phyloP scores from a whole-genome alignment of 2,113 vertebrate genomes.

The Brachypodius melanocephalos region DNA sequence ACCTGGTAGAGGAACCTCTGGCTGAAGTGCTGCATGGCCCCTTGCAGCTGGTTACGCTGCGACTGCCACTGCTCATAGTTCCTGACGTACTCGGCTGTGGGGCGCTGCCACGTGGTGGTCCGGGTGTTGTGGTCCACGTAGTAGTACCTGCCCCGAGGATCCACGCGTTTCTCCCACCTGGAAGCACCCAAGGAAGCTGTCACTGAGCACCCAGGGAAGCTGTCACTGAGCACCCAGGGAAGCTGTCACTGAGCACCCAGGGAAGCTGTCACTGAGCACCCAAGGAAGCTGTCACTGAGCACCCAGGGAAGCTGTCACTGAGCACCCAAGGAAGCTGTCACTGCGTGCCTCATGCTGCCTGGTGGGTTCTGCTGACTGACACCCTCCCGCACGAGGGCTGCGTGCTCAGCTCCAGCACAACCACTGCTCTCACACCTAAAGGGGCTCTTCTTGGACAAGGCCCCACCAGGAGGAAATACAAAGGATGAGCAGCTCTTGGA shows the following conservation, averaged over 20 bases:
- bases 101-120: constrained; percentile 98
- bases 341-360: accelerated
- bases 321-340: neutral
- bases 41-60: constrained; percentile 93
- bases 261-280: too few species aligned
- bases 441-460: neutral
- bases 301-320: neutral
- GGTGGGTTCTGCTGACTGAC: accelerated
- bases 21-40: constrained; percentile 98
- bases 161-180: constrained; percentile 97
- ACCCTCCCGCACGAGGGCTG: neutral
- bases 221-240: too few species aligned
- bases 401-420: neutral
- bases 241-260: too few species aligned
- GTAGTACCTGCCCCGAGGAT: constrained; percentile 91
- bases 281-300: too few species aligned
- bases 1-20: constrained; percentile 99
- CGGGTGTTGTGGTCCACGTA: constrained; percentile 98
- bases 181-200: neutral
- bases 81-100: constrained; percentile 90
- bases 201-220: too few species aligned
- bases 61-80: constrained; percentile 98
- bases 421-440: neutral
- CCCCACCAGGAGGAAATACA: neutral
- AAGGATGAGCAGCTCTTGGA: neutral